Percentiles rank a stretch among this genome's conserved stretches.
Conservation (phyloP, 2,888 invertebrate species). For the Plebejus anna region DNA sequence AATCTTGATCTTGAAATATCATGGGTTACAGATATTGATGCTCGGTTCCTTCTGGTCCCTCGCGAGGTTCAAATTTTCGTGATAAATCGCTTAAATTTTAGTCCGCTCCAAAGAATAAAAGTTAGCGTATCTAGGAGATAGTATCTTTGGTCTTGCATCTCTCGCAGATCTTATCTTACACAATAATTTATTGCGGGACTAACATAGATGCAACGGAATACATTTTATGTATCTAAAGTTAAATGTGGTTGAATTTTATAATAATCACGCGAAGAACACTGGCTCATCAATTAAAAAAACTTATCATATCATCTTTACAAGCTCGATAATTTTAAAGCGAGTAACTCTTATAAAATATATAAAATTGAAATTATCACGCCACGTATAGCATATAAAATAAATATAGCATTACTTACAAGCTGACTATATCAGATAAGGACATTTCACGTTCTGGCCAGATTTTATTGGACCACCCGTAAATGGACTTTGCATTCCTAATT, state of each 20-base stretch:
- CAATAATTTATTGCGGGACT: conserved; percentile 6
- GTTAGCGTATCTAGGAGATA: neutral
- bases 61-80: neutral
- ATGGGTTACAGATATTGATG: conserved; percentile 11
- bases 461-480: conserved; percentile 24
- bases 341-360: neutral
- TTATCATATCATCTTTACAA: neutral
- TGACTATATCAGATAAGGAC: conserved; percentile 12
- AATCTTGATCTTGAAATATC: conserved; percentile 5
- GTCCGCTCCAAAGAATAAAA: neutral
- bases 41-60: neutral
- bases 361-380: conserved; percentile 1
- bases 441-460: conserved; percentile 12
- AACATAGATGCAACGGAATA: conserved; percentile 16
- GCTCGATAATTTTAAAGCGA: neutral
- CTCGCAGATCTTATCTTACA: conserved; percentile 5
- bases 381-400: neutral
- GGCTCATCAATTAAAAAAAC: neutral
- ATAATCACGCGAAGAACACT: neutral
- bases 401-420: neutral
- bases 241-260: neutral
- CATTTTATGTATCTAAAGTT: conserved; percentile 9
- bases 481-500: conserved; percentile 13
- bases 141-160: conserved; percentile 3
- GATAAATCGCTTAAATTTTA: conserved; percentile 2